Evolutionary conservation across 2,888 invertebrate genomes (phyloP), one percentile per base, ranked within the genome.

Genomic region (Zeuzera pyrina): DNA sequence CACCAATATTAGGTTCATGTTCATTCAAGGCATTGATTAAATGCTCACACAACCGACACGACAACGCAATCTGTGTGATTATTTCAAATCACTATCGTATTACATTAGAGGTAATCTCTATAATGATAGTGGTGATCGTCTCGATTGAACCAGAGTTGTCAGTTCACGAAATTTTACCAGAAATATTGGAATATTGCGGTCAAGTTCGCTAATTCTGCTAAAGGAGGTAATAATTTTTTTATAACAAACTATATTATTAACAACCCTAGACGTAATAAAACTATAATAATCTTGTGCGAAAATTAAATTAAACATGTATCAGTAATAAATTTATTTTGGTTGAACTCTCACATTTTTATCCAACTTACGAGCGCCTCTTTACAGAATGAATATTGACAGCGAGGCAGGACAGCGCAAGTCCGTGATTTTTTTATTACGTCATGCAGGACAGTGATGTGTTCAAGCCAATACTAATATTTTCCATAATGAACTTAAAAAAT

Each of bases 31-130:
- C 67, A 74, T 69, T 70, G 68, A 78, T 76, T 69, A 69, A 67
- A 68, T 57, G 60, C 59, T 52, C 49, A 55, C 55, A 62, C 60
- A 59, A 51, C 52, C n/a, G 48, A 44, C 55, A 52, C 56, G 53
- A 56, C 45, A 55, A 10, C 44, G 63, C 76, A 74, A 77, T 77
- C 76, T 64, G 61, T 51, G 73, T 66, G 74, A 79, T 81, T 79
- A 81, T 81, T 79, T 81, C 72, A 76, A 78, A 81, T 81, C 72
- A 67, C 70, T 73, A 59, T 58, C 70, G 68, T 73, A 68, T 77
- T 65, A 76, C 77, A 78, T 73, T 77, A 74, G 64, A 63, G 65
- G 73, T 78, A 76, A 79, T 77, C 79, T 74, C 63, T 52, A n/a
- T n/a, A 45, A 58, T 70, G 72, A 78, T 74, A 71, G 71, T 63